Base-by-base conservation (phyloP, 2,113 vertebrate genomes). In the Sylvilagus bachmani region DNA sequence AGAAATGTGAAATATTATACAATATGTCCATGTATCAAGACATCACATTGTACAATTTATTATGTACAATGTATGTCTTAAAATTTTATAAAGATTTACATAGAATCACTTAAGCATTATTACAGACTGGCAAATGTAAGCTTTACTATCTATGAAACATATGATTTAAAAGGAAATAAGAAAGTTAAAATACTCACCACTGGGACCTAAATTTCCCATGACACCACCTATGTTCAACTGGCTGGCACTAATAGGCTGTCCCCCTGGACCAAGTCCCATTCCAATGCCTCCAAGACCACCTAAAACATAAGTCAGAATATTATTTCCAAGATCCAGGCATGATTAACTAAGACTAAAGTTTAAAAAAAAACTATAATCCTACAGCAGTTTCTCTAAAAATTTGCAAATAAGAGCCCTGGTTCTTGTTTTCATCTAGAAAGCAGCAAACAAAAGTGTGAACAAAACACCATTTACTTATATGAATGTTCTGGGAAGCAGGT, bases 191-290 rank as follows among this genome's bases (percentile, higher is more conserved):
- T 38, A 98, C 98, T 98, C 83, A 99, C 99, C 99, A 99, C 98
- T 99, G 86, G 99, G 98, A 86, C 99, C 99, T 98, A 99, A 98
- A 83, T 98, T 99, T 38, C 99, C 98, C 99, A 99, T 99, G 96
- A 98, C 98, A 97, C 99, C 98, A 85, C 97, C 91, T 96, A 99
- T 98, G 87, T 98, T 99, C 93, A 99, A 96, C 25, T 99, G 98
- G 78, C 99, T 99, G 93, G 99, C 98, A 97, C 99, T 99, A 87
- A 99, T 99, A 66, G 99, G 99, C 81, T 99, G 99, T n/a, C 99
- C 99, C 82, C 99, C 99, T 80, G 99, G 99, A 90, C 99, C 99
- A 96, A 99, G 99, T 93, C 99, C 99, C 99, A 99, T 99, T 55
- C 99, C 99, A 93, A 99, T 99, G 82, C 99, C 99, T 94, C 99